A percentile compares a stretch with the other conserved stretches of the same genome.
Evolutionary conservation across 2,113 vertebrate genomes (phyloP).

Genomic region (cattle (Bos taurus)): ARS-UCD2.0 NC_037348.1:8062501-8063000

Average conservation of each 20-base stretch:
- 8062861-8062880: neutral
- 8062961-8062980: constrained; percentile 78
- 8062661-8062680: neutral
- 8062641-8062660: neutral
- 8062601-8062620: neutral
- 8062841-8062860: neutral
- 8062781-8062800: neutral
- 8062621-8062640: neutral
- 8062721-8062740: neutral
- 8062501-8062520: neutral
- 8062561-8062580: neutral
- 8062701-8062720: neutral
- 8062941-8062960: neutral
- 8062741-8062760: neutral
- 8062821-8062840: neutral
- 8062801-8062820: neutral
- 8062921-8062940: neutral
- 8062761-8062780: neutral
- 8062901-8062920: neutral
- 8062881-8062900: neutral
- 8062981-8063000: constrained; percentile 85
- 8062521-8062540: neutral
- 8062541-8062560: neutral
- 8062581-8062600: neutral
- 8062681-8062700: neutral